phyloP scores from a whole-genome alignment of 2,888 invertebrate genomes.

The Mythimna impura region DNA sequence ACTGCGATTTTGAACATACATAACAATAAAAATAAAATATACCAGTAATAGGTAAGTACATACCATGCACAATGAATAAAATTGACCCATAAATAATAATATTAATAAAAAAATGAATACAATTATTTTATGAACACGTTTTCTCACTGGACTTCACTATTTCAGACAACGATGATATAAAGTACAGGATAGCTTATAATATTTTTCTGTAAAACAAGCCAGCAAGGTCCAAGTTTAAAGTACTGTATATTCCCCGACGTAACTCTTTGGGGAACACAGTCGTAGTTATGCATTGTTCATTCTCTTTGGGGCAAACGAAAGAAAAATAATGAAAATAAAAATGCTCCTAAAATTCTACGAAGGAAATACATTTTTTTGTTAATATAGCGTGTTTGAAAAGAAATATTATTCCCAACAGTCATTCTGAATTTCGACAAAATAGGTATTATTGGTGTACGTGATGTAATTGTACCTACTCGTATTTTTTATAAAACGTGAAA shows the following conservation, averaged over 20 bases:
- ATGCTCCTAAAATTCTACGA: conserved; percentile 3
- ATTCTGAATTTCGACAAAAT: conserved; percentile 22
- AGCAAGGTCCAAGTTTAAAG: not conserved
- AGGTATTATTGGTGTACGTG: conserved; percentile 28
- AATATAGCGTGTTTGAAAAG: conserved; percentile 34
- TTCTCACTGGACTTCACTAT: not conserved
- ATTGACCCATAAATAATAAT: too few species aligned
- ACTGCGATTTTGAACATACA: too few species aligned
- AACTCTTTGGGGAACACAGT: conserved; percentile 5
- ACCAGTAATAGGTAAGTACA: too few species aligned
- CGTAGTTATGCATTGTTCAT: conserved; percentile 3
- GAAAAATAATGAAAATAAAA: conserved; percentile 30
- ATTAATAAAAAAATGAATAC: too few species aligned
- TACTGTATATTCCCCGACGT: not conserved
- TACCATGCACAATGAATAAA: not conserved
- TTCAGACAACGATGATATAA: not conserved
- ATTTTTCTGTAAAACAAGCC: conserved; percentile 7
- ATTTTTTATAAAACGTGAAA: too few species aligned
- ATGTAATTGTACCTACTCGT: conserved; percentile 16
- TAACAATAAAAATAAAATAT: too few species aligned
- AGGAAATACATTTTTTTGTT: conserved; percentile 31
- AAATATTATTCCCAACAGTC: conserved; percentile 45
- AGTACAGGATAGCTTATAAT: not conserved
- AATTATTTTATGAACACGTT: not conserved
- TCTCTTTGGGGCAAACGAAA: not conserved